Percentiles rank a stretch among this genome's conserved stretches.
Evolutionary conservation across 2,888 invertebrate species (phyloP).

Genomic region (Harpalus rufipes): DNA sequence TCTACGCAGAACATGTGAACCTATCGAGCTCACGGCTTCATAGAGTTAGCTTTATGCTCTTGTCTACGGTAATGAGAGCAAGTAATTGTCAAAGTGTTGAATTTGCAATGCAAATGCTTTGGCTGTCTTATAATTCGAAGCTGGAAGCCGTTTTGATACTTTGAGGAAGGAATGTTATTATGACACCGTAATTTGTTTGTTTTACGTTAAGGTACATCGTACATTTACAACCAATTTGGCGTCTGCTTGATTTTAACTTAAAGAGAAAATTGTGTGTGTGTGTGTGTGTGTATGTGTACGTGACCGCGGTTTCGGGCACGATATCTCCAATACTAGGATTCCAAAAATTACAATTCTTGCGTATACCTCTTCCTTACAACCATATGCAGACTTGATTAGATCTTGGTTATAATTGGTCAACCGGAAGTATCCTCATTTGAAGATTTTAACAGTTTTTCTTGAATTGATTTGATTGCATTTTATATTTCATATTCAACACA

Average conservation of each 20-base stretch:
- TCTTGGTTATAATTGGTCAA: no score
- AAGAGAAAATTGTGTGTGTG: no score
- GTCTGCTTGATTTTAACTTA: not conserved
- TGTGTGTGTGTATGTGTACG: no score
- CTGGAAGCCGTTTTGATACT: constrained; percentile 14
- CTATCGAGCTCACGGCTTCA: not conserved
- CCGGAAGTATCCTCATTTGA: no score
- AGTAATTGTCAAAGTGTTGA: constrained; percentile 26
- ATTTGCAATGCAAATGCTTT: constrained; percentile 46
- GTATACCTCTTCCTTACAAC: no score
- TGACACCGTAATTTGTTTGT: constrained; percentile 9
- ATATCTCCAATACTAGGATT: no score
- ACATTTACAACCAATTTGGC: not conserved
- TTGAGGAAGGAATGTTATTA: not conserved
- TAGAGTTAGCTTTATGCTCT: constrained; percentile 9
- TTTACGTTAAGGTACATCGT: not conserved
- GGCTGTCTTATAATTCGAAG: constrained; percentile 36
- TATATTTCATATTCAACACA: no score
- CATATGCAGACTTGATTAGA: no score
- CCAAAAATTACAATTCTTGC: no score
- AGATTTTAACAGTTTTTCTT: no score
- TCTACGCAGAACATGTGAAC: constrained; percentile 18
- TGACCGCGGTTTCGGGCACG: no score
- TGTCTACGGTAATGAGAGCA: constrained; percentile 25
- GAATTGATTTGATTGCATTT: no score